Evolutionary conservation across 2,113 vertebrate genomes (phyloP), one percentile per base, ranked within the genome.

Genomic region (Pagrus major): DNA sequence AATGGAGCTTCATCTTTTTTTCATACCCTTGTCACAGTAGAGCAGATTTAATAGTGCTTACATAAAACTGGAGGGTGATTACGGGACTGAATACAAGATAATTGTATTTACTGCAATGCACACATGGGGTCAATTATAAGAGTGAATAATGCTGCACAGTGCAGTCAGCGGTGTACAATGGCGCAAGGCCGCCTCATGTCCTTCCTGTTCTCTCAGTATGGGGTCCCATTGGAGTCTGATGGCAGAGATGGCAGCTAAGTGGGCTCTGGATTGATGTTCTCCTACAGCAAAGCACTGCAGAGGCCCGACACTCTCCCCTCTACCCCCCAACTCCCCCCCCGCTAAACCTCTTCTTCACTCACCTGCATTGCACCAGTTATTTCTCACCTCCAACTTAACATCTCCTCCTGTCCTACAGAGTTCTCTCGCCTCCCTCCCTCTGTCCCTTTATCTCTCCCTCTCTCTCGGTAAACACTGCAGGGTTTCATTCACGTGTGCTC

Each of bases 281-380:
- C 84, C 79, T 56, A 80, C 74, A 71, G 83, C 71, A 88, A 88
- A 90, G 76, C 83, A 91, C 89, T 92, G 91, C 92, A 89, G 92
- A 92, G 85, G 75, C 80, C 85, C 63, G 61, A 74, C n/a, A n/a
- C 68, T 72, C 76, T 65, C 78, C 51, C 76, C 49, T 65, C n/a
- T 29, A 18, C 71, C 73, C 35, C 39, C 66, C 47, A 1, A n/a
- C n/a, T n/a, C n/a, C n/a, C 59, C 42, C 52, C 44, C 65, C 37
- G 1, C 56, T 61, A 78, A 76, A 86, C 70, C 77, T 71, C 85
- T 83, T 89, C 76, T 80, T 82, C 74, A 61, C 86, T 89, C 83
- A 89, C 91, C 93, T 93, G 92, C 93, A 94, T 90, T 95, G 93
- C 93, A 94, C 91, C 94, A 95, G 81, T 86, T 90, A 89, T 91